These are phyloP conservation scores for Echeneis naucrates DNA, from an alignment of 2,797 vertebrate species.

Conservation along the genomic window DNA sequence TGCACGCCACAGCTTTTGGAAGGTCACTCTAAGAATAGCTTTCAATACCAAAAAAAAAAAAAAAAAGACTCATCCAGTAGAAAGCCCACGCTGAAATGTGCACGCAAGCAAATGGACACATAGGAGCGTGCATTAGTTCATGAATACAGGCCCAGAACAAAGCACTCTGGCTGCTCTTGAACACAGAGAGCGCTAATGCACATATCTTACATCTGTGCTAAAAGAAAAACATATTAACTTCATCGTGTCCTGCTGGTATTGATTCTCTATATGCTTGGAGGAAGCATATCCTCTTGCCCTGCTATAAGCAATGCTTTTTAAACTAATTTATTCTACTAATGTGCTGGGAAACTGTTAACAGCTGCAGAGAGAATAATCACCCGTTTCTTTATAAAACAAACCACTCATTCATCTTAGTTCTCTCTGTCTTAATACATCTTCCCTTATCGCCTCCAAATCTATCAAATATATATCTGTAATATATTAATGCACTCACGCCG, in stretches of 20 bases:
- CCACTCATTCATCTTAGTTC: neutral
- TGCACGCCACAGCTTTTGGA: conserved; percentile 71
- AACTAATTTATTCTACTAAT: conserved; percentile 58
- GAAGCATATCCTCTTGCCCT: conserved; percentile 21
- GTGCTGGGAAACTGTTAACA: conserved; percentile 24
- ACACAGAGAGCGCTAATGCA: conserved; percentile 25
- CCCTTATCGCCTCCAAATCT: neutral
- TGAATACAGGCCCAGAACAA: conserved; percentile 24
- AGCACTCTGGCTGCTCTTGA: conserved; percentile 39
- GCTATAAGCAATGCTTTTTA: conserved; percentile 24
- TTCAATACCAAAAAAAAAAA: conserved; percentile 52
- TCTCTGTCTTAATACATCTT: neutral
- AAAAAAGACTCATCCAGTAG: conserved; percentile 32
- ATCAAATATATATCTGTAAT: neutral
- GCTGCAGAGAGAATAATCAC: conserved; percentile 15
- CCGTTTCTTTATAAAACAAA: conserved; percentile 23
- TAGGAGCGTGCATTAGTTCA: conserved; percentile 64
- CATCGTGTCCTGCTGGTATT: conserved; percentile 21
- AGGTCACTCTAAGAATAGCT: conserved; percentile 84
- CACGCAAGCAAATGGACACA: conserved; percentile 68
- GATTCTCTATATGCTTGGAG: conserved; percentile 42
- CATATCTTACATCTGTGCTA: conserved; percentile 17
- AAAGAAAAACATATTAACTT: conserved; percentile 57
- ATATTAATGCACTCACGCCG: neutral
- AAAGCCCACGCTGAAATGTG: conserved; percentile 51